Percentiles rank a stretch among this genome's conserved stretches.
phyloP scores from a whole-genome alignment of 2,888 invertebrate genomes.

The Caenorhabditis drosophilae region DNA sequence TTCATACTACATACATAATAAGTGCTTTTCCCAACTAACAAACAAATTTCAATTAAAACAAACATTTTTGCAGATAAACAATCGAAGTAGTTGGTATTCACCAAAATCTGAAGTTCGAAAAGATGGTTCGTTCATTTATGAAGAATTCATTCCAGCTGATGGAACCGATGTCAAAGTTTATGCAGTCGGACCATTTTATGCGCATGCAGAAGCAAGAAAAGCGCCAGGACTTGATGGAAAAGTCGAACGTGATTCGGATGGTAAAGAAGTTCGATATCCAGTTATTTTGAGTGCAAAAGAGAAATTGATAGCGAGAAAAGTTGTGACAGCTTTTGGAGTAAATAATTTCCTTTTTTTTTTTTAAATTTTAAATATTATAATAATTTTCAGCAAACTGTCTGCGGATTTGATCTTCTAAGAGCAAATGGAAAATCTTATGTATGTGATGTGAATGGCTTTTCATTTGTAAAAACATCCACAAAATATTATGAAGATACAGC shows the following conservation, averaged over 20 bases:
- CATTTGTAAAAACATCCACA: slow-evolving; percentile 98
- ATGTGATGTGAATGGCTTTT: slow-evolving; percentile 99
- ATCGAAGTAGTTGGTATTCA: slow-evolving; percentile 96
- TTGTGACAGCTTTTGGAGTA: slow-evolving; percentile 77
- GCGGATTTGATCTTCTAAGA: slow-evolving; percentile 93
- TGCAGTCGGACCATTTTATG: slow-evolving; percentile 98
- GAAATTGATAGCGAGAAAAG: slow-evolving; percentile 95
- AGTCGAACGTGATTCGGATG: slow-evolving; percentile 95
- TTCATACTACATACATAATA: no score
- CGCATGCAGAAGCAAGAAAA: slow-evolving; percentile 97
- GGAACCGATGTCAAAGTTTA: slow-evolving; percentile 87
- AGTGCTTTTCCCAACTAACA: no score
- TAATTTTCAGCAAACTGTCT: slow-evolving; percentile 83
- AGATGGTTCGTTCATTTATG: slow-evolving; percentile 97
- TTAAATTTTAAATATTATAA: neutral
- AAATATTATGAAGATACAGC: slow-evolving; percentile 99
- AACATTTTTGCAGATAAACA: slow-evolving; percentile 81
- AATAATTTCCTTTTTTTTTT: slow-evolving; percentile 5
- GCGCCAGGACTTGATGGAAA: slow-evolving; percentile 78
- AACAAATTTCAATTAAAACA: no score
- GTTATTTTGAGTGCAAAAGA: slow-evolving; percentile 96
- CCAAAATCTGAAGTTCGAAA: slow-evolving; percentile 88
- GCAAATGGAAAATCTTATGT: slow-evolving; percentile 98
- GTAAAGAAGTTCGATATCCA: slow-evolving; percentile 92
- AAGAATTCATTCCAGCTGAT: slow-evolving; percentile 99